A percentile compares a stretch with the other conserved stretches of the same genome.
phyloP scores from a whole-genome alignment of 2,888 invertebrate species.

The Calliscelio sp. region DNA sequence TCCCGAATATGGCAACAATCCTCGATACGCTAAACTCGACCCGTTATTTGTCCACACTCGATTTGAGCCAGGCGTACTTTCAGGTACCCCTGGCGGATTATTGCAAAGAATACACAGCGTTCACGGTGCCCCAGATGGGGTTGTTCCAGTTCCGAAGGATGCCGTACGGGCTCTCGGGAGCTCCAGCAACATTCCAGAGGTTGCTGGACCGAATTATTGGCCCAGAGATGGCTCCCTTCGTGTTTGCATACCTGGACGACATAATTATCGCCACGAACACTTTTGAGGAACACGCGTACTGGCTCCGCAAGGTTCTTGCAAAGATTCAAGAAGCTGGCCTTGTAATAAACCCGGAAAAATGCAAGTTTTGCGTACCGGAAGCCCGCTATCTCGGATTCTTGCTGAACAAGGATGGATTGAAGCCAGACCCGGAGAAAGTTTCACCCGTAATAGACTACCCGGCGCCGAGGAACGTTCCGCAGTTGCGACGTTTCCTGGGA shows the following conservation, averaged over 20 bases:
- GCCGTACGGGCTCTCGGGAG: not conserved
- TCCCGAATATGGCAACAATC: too few species aligned
- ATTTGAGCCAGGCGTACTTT: not conserved
- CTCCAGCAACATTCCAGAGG: too few species aligned
- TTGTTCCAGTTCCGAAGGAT: not conserved
- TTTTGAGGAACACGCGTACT: not conserved
- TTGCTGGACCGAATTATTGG: too few species aligned
- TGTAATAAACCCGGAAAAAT: slow-evolving; percentile 19
- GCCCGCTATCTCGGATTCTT: not conserved
- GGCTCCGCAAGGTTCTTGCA: not conserved
- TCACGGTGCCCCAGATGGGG: not conserved
- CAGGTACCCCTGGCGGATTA: not conserved
- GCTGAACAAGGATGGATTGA: not conserved
- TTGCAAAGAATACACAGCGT: not conserved
- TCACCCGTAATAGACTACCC: slow-evolving; percentile 38
- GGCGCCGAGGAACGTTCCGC: slow-evolving; percentile 18
- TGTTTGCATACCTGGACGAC: not conserved
- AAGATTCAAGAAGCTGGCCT: not conserved
- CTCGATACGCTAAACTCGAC: too few species aligned
- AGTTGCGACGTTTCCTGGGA: slow-evolving; percentile 76
- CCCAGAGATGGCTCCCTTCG: not conserved
- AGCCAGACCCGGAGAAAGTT: slow-evolving; percentile 24
- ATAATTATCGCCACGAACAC: not conserved
- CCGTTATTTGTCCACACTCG: too few species aligned
- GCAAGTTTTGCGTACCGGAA: slow-evolving; percentile 55